Base-by-base conservation (phyloP, 2,888 invertebrate genomes). In the Nemotelus nigrinus region DNA sequence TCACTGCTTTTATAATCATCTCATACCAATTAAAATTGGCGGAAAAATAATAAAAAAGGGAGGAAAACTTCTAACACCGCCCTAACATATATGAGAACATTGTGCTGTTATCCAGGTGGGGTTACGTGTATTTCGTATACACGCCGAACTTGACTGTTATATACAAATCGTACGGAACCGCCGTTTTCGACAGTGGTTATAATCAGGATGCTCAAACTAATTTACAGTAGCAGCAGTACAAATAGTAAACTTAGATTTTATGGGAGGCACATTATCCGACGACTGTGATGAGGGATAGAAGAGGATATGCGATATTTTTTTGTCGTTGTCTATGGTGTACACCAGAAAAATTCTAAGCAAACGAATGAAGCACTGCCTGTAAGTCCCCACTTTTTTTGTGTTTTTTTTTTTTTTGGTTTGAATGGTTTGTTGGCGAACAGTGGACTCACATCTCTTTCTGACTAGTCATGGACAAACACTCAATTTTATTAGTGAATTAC, bases 1-100 rank as follows among this genome's bases (percentile, higher is more conserved):
- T 43, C 63, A 43, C 47, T 74, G 74, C 60, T 63, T 74, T 74
- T 74, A 74, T 63, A 57, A 65, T 57, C 71, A 72, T 75, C 74
- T 74, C 75, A 78, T 75, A 39, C 78, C 74, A 79, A 79, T 79
- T 79, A 77, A 79, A 79, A 77, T 77, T 72, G 67, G 63, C 41
- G 60, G 60, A 74, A 60, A 60, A 74, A 74, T 74, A 48, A 57
- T 44, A 58, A 57, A 72, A 74, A 74, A 63, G n/a, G n/a, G 50
- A 70, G 67, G 80, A 80, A 80, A 80, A 81, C 76, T 81, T 81
- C 81, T 81, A 81, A 81, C 79, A 80, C 80, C 81, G 81, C 81
- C 80, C 79, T 81, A 79, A 79, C 80, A 79, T 78, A 75, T 64
- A 79, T 75, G 77, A 39, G 50, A 44, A 7, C 43, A 43, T 48